A percentile compares a stretch with the other conserved stretches of the same genome.
Evolutionary conservation across 1,140 invertebrate species (phyloP).

Genomic region (Drosophila miranda): DNA sequence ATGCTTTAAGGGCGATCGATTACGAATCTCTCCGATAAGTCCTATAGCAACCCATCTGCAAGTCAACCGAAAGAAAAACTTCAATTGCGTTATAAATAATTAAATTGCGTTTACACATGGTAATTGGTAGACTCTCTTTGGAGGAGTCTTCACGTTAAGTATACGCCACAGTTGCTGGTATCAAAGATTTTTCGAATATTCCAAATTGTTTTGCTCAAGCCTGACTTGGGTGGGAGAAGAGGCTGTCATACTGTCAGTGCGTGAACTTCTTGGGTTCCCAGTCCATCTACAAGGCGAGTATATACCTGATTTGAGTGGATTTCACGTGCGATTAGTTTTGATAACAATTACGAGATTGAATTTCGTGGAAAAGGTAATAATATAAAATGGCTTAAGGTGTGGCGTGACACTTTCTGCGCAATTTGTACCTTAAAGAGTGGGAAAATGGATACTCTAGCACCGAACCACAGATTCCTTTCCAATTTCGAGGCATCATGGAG

Average conservation of each 20-base stretch:
- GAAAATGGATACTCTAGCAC: too few species aligned
- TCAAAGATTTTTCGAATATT: constrained; percentile 24
- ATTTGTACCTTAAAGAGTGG: too few species aligned
- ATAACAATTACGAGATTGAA: constrained; percentile 28
- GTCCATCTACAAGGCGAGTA: constrained; percentile 3
- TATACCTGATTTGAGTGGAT: constrained; percentile 24
- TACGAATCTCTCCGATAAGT: constrained; percentile 21
- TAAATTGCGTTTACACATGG: constrained; percentile 67
- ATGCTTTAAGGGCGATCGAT: constrained; percentile 17
- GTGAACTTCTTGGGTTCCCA: neutral
- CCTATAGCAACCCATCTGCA: constrained; percentile 24
- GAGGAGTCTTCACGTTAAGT: constrained; percentile 13
- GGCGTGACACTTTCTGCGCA: constrained; percentile 15
- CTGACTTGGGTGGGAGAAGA: neutral
- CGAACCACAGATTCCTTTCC: too few species aligned
- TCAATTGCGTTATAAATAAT: constrained; percentile 68
- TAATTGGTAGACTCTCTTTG: constrained; percentile 41
- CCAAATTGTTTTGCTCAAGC: constrained; percentile 9
- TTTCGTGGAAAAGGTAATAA: neutral
- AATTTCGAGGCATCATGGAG: neutral
- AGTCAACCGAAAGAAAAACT: constrained; percentile 38
- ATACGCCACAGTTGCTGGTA: constrained; percentile 1
- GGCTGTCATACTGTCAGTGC: neutral
- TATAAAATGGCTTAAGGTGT: neutral
- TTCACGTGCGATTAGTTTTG: constrained; percentile 28